phyloP scores from a whole-genome alignment of 1,140 invertebrate genomes.

The Zaprionus inermis region DNA sequence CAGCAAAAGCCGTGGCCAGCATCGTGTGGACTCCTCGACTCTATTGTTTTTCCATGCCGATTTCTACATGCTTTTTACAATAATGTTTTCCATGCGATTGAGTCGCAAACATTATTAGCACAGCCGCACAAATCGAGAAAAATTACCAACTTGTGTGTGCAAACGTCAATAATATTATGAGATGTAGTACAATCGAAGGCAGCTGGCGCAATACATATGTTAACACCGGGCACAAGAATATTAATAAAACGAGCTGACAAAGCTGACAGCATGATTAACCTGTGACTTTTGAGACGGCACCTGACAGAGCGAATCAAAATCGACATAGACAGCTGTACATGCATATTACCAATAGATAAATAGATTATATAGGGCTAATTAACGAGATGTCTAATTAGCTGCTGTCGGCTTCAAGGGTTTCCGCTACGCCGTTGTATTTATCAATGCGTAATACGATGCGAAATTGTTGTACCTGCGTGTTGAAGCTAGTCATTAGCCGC shows the following conservation, averaged over 20 bases:
- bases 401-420: not conserved
- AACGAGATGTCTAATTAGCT: not conserved
- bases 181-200: conserved; percentile 51
- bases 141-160: conserved; percentile 31
- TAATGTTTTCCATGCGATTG: conserved; percentile 79
- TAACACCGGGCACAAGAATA: conserved; percentile 11
- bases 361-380: not conserved
- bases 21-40: not conserved
- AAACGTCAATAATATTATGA: conserved; percentile 68
- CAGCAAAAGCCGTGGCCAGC: not conserved
- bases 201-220: conserved; percentile 67
- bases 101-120: conserved; percentile 75
- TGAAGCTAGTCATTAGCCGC: not conserved
- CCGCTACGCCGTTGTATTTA: not conserved
- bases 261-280: not conserved
- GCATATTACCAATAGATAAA: not conserved
- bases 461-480: not conserved
- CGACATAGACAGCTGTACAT: not conserved
- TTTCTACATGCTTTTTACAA: conserved; percentile 34
- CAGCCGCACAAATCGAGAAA: conserved; percentile 15
- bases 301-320: not conserved
- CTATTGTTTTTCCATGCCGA: not conserved
- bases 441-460: not conserved
- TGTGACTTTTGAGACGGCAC: not conserved
- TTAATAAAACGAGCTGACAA: not conserved